Base-by-base conservation (phyloP, 2,797 vertebrate genomes). In the Anguilla pacifica region DNA sequence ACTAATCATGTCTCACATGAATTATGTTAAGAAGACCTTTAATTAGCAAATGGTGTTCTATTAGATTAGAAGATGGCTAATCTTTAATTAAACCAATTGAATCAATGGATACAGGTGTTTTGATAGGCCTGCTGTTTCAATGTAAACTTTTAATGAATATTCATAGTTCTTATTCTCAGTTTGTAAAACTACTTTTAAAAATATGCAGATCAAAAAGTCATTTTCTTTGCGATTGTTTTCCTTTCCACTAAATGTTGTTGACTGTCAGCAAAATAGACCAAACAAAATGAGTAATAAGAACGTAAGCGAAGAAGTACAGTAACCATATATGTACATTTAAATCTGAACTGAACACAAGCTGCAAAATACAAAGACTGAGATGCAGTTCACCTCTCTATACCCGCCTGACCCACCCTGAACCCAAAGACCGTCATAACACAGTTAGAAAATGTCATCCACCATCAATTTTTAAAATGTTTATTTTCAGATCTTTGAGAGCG, bases 11-110 rank as follows among this genome's bases (percentile, higher is more conserved):
- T 13, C 72, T 70, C 13, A 77, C 31, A 77, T 77, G 6, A 67
- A 19, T 39, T 31, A 28, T 10, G 53, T 83, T 84, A 81, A 87
- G 85, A 90, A 82, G 83, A 81, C 88, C 74, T 89, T 31, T 87
- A 74, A 49, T 82, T 89, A 89, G 88, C 83, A 90, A 87, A 92
- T 77, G 0, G 79, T 61, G 55, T 88, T 39, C 35, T 31, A 43
- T 88, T 86, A 86, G 88, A 92, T 79, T 86, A 31, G 89, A 77
- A 83, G 49, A 88, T 86, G 89, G 74, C 35, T n/a, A 6, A 43
- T 43, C 35, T 79, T 43, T 1, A 39, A 79, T 79, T 0, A 46
- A 46, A 46, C 74, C 4, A 43, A 79, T 46, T 79, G 22, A 22
- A 46, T 22, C 15, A 19, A 19, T 79, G 15, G 15, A 79, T 22